Evolutionary conservation across 2,888 invertebrate genomes (phyloP), one percentile per base, ranked within the genome.

Genomic region (Amphipyra berbera): DNA sequence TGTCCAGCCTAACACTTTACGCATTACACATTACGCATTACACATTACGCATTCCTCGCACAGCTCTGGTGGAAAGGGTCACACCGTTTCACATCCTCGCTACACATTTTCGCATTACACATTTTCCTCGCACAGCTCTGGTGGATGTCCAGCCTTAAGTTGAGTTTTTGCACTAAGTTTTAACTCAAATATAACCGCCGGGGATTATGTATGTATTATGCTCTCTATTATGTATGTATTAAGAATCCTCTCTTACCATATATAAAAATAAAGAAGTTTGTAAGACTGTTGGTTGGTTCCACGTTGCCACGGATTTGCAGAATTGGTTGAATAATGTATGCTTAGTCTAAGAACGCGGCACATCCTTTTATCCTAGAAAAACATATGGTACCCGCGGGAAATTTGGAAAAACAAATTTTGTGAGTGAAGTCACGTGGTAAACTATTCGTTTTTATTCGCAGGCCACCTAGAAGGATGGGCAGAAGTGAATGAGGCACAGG

Each of bases 301-400:
- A n/a, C 49, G 47, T 13, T 15, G 45, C 44, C 61, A 15, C 53
- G 57, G 74, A 76, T 72, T 78, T 62, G 33, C 42, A 55, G 63
- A 56, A 64, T 53, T 55, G 35, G 6, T 27, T 78, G 63, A 76
- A 76, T 78, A 60, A 76, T 76, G 50, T 61, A 76, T 71, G 41
- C 35, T 57, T 33, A 57, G 47, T 37, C 61, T 61, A 47, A 63
- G 48, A 44, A 47, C 45, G 54, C 38, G 50, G 52, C 50, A 46
- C 35, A 52, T 45, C 38, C 54, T 66, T 66, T 76, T 76, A 76
- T 68, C 65, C 63, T 75, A 72, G 65, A 64, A 63, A 75, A 76
- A 73, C 58, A 78, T 52, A 77, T 54, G 52, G 38, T 3, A 6
- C 79, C 52, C 69, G 38, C 7, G 76, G 72, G 79, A 76, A 77